Base-by-base conservation (phyloP, 2,888 invertebrate genomes). In the Scaptomyza parva region DNA sequence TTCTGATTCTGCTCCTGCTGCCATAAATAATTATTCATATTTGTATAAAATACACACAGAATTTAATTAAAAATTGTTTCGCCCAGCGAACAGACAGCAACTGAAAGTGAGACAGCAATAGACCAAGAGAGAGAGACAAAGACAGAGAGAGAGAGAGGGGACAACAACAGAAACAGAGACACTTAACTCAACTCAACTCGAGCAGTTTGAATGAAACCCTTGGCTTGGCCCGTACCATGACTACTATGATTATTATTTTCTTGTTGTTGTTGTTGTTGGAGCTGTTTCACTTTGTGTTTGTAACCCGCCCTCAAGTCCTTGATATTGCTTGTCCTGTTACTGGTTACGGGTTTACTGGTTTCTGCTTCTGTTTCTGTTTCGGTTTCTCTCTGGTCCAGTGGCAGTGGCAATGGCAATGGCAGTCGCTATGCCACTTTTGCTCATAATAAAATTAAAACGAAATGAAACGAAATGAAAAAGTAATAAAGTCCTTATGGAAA, bases 21-120 rank as follows among this genome's bases (percentile, higher is more conserved):
- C 81, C 87, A 88, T 86, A 88, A 88, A 81, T 88, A 86, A 89
- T 86, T 89, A 89, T 89, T 88, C 86, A 86, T 88, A 88, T 86
- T 89, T 89, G 77, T 86, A 87, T 80, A 75, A 83, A 83, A 88
- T 86, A 87, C 71, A 81, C 78, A 80, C 76, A 88, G 76, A 89
- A 89, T 86, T 86, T 86, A 89, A 86, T 86, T 86, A 86, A 86
- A 86, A 86, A 86, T 88, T 84, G 82, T 72, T 84, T 77, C 67
- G 76, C 65, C 52, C 39, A 20, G 24, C 58, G 50, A 50, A 30
- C 50, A 54, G 43, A 37, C 33, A 59, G 53, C 6, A 8, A 7
- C 41, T 37, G 41, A 45, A 35, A 24, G 26, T 18, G 18, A 30
- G 22, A 18, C 39, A 39, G 20, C 5, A 12, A 5, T 7, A 2